These are phyloP conservation scores for Eubucco bourcierii DNA, from an alignment of 2,113 vertebrate species.

Conservation along the genomic window DNA sequence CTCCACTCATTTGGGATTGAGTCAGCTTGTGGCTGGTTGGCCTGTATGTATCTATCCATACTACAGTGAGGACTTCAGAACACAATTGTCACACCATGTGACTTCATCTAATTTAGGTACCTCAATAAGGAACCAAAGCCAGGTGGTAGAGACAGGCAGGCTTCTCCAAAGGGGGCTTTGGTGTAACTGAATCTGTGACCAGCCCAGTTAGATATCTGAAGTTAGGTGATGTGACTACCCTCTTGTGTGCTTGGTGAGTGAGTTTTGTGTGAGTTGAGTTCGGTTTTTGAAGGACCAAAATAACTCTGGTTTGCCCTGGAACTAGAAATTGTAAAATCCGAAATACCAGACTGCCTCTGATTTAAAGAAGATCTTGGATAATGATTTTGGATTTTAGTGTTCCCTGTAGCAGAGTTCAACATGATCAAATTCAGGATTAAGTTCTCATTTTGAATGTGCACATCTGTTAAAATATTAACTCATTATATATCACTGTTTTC, in stretches of 20 bases:
- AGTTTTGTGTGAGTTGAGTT: not conserved
- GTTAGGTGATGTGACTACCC: not conserved
- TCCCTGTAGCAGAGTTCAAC: not conserved
- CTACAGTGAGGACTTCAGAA: not conserved
- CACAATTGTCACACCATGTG: not conserved
- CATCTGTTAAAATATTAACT: conserved; percentile 36
- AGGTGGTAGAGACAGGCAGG: not conserved
- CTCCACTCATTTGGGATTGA: not conserved
- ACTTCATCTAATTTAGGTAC: not conserved
- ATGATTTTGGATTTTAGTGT: not conserved
- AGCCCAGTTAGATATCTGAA: not conserved
- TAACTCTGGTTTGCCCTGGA: not conserved
- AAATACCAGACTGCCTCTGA: not conserved
- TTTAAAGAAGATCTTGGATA: not conserved
- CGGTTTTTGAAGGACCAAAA: not conserved
- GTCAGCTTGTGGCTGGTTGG: not conserved
- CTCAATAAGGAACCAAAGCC: not conserved
- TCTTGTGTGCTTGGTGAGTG: not conserved
- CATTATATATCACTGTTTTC: not conserved
- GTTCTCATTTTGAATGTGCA: conserved; percentile 1
- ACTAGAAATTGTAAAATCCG: not conserved
- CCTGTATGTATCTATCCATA: not conserved
- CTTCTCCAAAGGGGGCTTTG: not conserved
- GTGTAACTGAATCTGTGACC: not conserved
- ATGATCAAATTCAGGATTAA: not conserved